Evolutionary conservation across 2,113 vertebrate species (phyloP), one percentile per base, ranked within the genome.

Genomic region (Lophius piscatorius): DNA sequence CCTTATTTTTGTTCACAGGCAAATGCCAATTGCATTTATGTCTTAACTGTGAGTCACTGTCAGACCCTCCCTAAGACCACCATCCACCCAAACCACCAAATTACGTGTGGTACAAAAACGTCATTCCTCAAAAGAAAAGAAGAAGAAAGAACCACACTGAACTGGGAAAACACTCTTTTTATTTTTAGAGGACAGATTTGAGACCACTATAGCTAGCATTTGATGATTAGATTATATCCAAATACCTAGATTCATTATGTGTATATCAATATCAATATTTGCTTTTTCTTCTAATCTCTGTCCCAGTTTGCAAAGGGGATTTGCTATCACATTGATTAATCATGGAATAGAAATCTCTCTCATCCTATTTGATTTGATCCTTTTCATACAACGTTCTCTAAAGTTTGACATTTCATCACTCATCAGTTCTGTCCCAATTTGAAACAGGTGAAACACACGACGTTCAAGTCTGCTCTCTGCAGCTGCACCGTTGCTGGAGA

Each of bases 201-300:
- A 26, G 22, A 24, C 3, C 16, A 14, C 51, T 35, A 46, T 0
- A 38, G 40, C 21, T 1, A 41, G 40, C 24, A 34, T 75, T 70
- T 76, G 39, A 63, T 52, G 4, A 47, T 52, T 39, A 61, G 11
- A 47, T 57, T 63, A 38, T 45, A 39, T 69, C 80, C 64, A 80
- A 76, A 76, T 55, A 65, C 48, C 61, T 57, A 47, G 40, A 78
- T 67, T 80, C 42, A 36, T 47, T 44, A 51, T 67, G 41, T 73
- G 39, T 74, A 68, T 33, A 63, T 68, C 79, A 52, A 81, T 84
- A 45, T 63, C 34, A 76, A 65, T 49, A 75, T 81, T 71, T 51
- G 36, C 52, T 34, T 66, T 68, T 21, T 6, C 14, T 64, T 77
- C 56, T 63, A 72, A 82, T 78, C 52, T 61, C 23, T 16, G 46